A percentile compares a stretch with the other conserved stretches of the same genome.
phyloP scores from a whole-genome alignment of 2,888 invertebrate species.

The Amphipyra tragopoginis region DNA sequence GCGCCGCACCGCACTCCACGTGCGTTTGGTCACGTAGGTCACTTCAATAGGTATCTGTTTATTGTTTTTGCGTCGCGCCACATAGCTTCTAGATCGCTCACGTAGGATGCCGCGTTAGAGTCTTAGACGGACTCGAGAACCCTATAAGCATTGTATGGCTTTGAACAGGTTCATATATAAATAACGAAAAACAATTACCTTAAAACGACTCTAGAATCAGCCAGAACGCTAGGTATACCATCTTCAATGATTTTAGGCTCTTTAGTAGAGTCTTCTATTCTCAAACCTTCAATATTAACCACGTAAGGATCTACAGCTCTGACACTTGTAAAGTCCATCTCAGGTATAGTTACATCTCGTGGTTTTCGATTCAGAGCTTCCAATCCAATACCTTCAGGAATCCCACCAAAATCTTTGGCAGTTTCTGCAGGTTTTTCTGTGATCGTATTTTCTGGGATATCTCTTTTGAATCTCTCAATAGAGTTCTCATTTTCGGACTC shows the following conservation, averaged over 20 bases:
- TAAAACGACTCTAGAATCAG: slow-evolving; percentile 90
- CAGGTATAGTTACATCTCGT: slow-evolving; percentile 53
- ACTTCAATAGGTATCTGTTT: no score
- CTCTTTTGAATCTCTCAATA: slow-evolving; percentile 43
- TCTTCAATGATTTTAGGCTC: slow-evolving; percentile 86
- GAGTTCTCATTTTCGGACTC: slow-evolving; percentile 34
- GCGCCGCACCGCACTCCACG: no score
- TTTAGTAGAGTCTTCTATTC: slow-evolving; percentile 90
- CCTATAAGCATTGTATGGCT: no score
- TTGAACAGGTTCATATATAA: not conserved
- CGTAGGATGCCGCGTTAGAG: no score
- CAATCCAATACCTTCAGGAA: slow-evolving; percentile 2
- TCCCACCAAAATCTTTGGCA: not conserved
- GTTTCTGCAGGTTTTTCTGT: not conserved
- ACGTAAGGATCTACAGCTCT: slow-evolving; percentile 52
- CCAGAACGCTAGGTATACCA: slow-evolving; percentile 92
- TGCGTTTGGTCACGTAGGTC: no score
- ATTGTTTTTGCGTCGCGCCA: no score
- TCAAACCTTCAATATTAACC: slow-evolving; percentile 86
- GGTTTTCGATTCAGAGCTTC: slow-evolving; percentile 32
- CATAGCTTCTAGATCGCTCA: no score
- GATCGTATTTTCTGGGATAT: slow-evolving; percentile 3
- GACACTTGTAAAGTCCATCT: slow-evolving; percentile 65
- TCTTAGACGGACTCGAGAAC: no score
- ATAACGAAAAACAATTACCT: slow-evolving; percentile 65